Evolutionary conservation across 1,140 invertebrate species (phyloP), one percentile per base, ranked within the genome.

Genomic region (Tetranychus cinnabarinus): DNA sequence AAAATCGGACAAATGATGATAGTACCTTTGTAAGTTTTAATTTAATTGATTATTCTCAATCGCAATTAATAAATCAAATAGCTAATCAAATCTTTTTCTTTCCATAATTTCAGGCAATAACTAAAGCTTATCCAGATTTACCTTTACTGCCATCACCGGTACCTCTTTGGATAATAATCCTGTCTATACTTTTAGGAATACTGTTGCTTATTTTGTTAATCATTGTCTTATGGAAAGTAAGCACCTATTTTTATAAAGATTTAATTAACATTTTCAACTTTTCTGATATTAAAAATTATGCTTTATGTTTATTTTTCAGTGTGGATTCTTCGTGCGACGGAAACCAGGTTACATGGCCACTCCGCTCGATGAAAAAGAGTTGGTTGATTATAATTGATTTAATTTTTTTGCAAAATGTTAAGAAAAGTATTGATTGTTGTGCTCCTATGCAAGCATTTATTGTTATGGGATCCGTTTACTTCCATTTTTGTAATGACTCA

Each of bases 291-390:
- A 57, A 33, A 33, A 60, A 59, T 33, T 2, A n/a, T n/a, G 1
- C n/a, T 6, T n/a, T 31, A 8, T 23, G 7, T 52, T 23, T 33
- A 12, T 52, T 45, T 59, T 34, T 45, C 55, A 70, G 73, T 75
- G 84, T 37, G 88, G 88, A 52, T 92, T 92, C 77, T 92, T 92
- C 74, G 88, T 88, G 70, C 70, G 84, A 59, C 79, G 82, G 71
- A 69, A 71, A 61, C 77, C 62, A 31, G 66, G 62, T 7, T 69
- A 69, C 58, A 64, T 67, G 47, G 56, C 65, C 12, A 63, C 66
- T 37, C 62, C 58, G 35, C 58, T 62, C 3, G 62, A 65, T 37
- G 66, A 67, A 35, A 65, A 65, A 58, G 66, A 65, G n/a, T 61
- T 61, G 5, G 39, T 6, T 10, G 39, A 42, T 6, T 42, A 42